A percentile compares a stretch with the other conserved stretches of the same genome.
Conservation (phyloP, 2,113 vertebrate genomes). For the Periophthalmus modestus region DNA sequence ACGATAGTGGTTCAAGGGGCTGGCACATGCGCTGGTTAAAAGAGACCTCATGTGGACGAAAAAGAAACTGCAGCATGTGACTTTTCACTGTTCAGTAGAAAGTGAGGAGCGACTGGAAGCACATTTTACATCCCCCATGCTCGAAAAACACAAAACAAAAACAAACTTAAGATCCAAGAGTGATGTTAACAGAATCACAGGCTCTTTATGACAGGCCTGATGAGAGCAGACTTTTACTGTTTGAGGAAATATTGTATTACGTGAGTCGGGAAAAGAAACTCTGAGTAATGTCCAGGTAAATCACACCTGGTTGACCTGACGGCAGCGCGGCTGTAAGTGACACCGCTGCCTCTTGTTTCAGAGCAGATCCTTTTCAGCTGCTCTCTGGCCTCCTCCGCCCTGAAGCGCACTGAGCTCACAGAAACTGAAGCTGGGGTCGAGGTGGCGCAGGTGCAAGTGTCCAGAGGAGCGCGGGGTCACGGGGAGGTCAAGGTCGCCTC, state of each 20-base stretch:
- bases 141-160: too few relatives aligned
- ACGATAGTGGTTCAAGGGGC: constrained; percentile 53
- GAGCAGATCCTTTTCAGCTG: constrained; percentile 53
- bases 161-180: background rate
- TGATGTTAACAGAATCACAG: background rate
- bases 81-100: background rate
- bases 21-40: constrained; percentile 57
- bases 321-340: constrained; percentile 55
- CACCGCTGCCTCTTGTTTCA: constrained; percentile 60
- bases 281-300: constrained; percentile 35
- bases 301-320: constrained; percentile 45
- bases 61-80: constrained; percentile 49
- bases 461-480: constrained; percentile 29
- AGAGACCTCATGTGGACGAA: constrained; percentile 73
- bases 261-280: constrained; percentile 17
- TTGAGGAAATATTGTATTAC: constrained; percentile 19
- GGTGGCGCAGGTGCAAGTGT: constrained; percentile 22
- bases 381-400: constrained; percentile 26
- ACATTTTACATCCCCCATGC: background rate
- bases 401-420: constrained; percentile 54
- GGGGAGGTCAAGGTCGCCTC: constrained; percentile 35
- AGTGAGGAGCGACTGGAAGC: constrained; percentile 26
- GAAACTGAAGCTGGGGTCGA: constrained; percentile 42
- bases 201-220: background rate
- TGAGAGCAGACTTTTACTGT: background rate